Conservation (phyloP, 2,113 vertebrate species). For the Oncorhynchus kisutch region DNA sequence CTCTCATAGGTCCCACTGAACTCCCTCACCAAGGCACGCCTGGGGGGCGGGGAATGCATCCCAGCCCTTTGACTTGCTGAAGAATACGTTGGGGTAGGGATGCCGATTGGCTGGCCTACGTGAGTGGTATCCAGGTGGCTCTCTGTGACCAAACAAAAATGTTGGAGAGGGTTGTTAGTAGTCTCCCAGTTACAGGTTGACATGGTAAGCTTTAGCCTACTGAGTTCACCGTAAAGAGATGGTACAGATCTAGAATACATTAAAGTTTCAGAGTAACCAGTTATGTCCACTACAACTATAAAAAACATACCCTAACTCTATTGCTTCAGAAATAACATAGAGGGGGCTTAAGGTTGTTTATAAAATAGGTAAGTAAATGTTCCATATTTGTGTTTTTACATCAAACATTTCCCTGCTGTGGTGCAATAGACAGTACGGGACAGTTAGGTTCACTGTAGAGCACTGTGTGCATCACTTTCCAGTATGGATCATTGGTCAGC, state of each 20-base stretch:
- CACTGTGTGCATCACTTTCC: too few species aligned
- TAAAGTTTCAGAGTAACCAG: neutral
- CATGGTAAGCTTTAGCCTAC: neutral
- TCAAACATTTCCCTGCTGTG: slow-evolving; percentile 17
- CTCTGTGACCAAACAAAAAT: slow-evolving; percentile 47
- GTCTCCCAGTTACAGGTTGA: neutral
- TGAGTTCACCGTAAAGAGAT: neutral
- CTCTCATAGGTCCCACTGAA: slow-evolving; percentile 87
- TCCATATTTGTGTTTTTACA: too few species aligned
- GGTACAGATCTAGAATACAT: neutral
- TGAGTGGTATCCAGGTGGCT: slow-evolving; percentile 62
- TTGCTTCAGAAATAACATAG: too few species aligned
- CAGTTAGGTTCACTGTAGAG: too few species aligned
- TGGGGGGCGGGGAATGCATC: slow-evolving; percentile 90
- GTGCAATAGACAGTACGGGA: slow-evolving; percentile 1
- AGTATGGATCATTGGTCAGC: neutral
- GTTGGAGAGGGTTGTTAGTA: neutral
- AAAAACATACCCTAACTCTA: neutral
- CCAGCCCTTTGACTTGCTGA: slow-evolving; percentile 77
- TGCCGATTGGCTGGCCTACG: slow-evolving; percentile 65
- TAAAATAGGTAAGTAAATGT: too few species aligned
- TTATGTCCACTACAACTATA: neutral
- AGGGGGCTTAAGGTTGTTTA: too few species aligned
- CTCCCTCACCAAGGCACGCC: slow-evolving; percentile 76
- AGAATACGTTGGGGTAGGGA: slow-evolving; percentile 65